Evolutionary conservation across 2,888 invertebrate genomes (phyloP), one percentile per base, ranked within the genome.

Genomic region (Iphiclides podalirius): DNA sequence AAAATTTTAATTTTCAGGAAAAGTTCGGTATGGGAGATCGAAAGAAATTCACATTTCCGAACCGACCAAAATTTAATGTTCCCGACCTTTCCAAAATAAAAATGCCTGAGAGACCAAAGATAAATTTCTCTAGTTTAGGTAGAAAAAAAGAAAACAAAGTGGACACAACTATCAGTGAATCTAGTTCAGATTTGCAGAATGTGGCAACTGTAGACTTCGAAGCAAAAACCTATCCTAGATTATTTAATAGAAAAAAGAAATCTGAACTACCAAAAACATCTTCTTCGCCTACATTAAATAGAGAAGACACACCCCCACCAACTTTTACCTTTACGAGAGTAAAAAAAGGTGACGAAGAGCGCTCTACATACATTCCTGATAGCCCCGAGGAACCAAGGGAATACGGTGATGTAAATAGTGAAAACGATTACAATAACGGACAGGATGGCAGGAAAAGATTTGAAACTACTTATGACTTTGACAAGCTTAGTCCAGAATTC

Each of bases 221-320:
- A 75, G 92, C 94, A 56, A 92, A 92, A 60, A 95, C 96, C 0
- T 95, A 94, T 70, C 96, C 96, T 0, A 91, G 95, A 60, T 90
- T 95, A 57, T 92, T 93, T 63, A 76, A 73, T 51, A 80, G 79
- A 60, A 88, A 88, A 61, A 89, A 90, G 64, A 85, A 85, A 59
- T 53, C 74, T 1, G 76, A 81, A 37, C 55, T 85, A 20, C 72
- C 76, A 2, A 90, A 89, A 61, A 90, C 90, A 2, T 90, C 90
- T 14, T 90, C 90, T 40, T 90, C 91, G 0, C 88, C 88, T 0
- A 84, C 74, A 20, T 67, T 86, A 50, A 79, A 84, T 49, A 84
- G 91, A 60, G 91, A 91, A 33, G 90, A 90, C 52, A 91, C 91
- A 1, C 91, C 92, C 23, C 90, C 91, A 1, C 91, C 92, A 0